Conservation (phyloP, 2,797 vertebrate species). For the Enoplosus armatus region DNA sequence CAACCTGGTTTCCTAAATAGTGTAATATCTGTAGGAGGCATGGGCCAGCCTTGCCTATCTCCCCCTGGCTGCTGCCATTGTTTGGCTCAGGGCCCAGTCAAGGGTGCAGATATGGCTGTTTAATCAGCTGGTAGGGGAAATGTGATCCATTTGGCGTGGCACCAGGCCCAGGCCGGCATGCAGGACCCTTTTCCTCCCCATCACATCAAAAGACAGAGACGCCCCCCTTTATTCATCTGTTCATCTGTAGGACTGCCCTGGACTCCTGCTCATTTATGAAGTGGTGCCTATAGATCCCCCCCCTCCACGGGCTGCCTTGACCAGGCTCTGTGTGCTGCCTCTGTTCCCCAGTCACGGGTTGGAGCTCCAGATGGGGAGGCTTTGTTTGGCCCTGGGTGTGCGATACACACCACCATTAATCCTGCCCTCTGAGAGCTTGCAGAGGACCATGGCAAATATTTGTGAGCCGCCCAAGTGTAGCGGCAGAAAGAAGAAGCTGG, state of each 20-base stretch:
- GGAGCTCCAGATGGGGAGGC: slow-evolving; percentile 81
- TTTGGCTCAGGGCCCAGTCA: slow-evolving; percentile 61
- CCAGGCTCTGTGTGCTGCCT: slow-evolving; percentile 76
- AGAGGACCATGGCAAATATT: slow-evolving; percentile 79
- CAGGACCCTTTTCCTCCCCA: slow-evolving; percentile 62
- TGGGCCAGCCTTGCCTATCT: slow-evolving; percentile 6
- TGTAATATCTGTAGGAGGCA: slow-evolving; percentile 27
- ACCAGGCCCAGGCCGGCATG: slow-evolving; percentile 55
- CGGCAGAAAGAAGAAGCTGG: slow-evolving; percentile 65
- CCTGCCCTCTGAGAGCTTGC: slow-evolving; percentile 72
- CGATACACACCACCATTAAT: slow-evolving; percentile 76
- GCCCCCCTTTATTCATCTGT: slow-evolving; percentile 71
- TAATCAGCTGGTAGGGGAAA: slow-evolving; percentile 82
- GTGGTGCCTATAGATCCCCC: slow-evolving; percentile 66
- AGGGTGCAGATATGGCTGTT: slow-evolving; percentile 77
- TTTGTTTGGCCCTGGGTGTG: slow-evolving; percentile 75
- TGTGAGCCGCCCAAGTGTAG: slow-evolving; percentile 73
- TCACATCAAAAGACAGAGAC: slow-evolving; percentile 71
- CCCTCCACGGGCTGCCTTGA: slow-evolving; percentile 22
- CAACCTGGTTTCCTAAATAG: slow-evolving; percentile 24
- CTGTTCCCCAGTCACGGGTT: slow-evolving; percentile 76
- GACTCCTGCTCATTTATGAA: slow-evolving; percentile 74
- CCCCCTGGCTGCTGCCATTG: slow-evolving; percentile 56
- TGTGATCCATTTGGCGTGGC: slow-evolving; percentile 70
- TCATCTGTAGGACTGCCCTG: slow-evolving; percentile 60